Base-by-base conservation (phyloP, 2,888 invertebrate species). In the Tachystola acroxantha region DNA sequence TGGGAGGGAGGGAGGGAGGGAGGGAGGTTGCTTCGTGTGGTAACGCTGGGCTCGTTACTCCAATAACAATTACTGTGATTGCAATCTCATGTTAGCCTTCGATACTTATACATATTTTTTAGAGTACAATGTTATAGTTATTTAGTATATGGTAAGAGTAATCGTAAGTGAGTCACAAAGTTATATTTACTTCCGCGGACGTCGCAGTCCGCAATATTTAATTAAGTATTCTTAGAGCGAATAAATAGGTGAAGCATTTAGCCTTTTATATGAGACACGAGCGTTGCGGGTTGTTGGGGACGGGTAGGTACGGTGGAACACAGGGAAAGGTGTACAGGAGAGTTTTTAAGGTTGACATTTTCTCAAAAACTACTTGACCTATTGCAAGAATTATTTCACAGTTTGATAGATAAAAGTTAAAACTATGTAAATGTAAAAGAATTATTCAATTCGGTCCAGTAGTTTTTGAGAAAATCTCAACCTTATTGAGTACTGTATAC, bases 71-170 rank as follows among this genome's bases (percentile, higher is more conserved):
- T 79, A 85, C 85, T 85, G 85, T 86, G 85, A 86, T 86, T 82
- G 78, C 75, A 85, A 79, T 84, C 81, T 84, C 81, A 82, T 78
- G 78, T 79, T 85, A 86, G 85, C 85, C 85, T 86, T 86, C 85
- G 77, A 84, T 82, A 84, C 84, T 85, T 84, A 85, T 85, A 85
- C 85, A 85, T 85, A 85, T 85, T 84, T 85, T 86, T 84, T 84
- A 85, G 85, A 85, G 85, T 85, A 86, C 84, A 85, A 86, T 85
- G 82, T 86, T 85, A 85, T 80, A 81, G 82, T 82, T 82, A 84
- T 82, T 79, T 85, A 84, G 81, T 84, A 75, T 76, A 75, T 68
- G 55, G 65, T 84, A 84, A 82, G 81, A 57, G 57, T 76, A 79
- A 56, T 70, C 62, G 57, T 85, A 86, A 85, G 84, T 68, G 76